Base-by-base conservation (phyloP, 2,888 invertebrate species). In the Aquatica leii region DNA sequence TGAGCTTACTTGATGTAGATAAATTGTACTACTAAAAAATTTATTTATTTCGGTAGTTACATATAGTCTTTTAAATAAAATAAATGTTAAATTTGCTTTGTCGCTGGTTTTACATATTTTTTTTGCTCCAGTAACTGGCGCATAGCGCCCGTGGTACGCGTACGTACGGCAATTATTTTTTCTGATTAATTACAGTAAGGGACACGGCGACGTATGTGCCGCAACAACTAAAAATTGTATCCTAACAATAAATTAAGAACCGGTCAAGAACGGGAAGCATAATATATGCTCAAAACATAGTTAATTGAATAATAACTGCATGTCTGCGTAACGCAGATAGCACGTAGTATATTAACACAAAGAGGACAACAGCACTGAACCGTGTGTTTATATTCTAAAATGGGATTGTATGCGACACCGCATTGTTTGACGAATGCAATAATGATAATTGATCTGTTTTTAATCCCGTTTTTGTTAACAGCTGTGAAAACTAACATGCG, bases 371-470 rank as follows among this genome's bases (percentile, higher is more conserved):
- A 57, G 41, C 56, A 64, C 64, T 59, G 64, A 60, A 60, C 59
- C 64, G 59, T 64, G 52, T 56, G 60, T 60, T 64, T 56, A 52
- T 60, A 64, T 64, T 64, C 51, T 57, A 64, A 64, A 64, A 64
- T 56, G 54, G 59, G 57, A 64, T 64, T 56, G 59, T 56, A 57
- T 60, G 48, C 59, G 57, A 60, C 59, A 49, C 51, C 57, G 40
- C 69, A 72, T 72, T 73, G 71, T 70, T 71, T 63, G 68, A 65
- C 66, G 61, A 69, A 67, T 70, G 72, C 73, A 72, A 73, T 74
- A 73, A 74, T 71, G 72, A 72, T 74, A 73, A 73, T 74, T 73
- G 74, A 74, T 73, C 73, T 69, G 71, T 70, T 76, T 72, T 73
- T 74, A 76, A 76, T 74, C 72, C 73, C 62, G 71, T 71, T 71